Evolutionary conservation across 2,113 vertebrate species (phyloP).

Genomic region (Cichladusa arquata): DNA sequence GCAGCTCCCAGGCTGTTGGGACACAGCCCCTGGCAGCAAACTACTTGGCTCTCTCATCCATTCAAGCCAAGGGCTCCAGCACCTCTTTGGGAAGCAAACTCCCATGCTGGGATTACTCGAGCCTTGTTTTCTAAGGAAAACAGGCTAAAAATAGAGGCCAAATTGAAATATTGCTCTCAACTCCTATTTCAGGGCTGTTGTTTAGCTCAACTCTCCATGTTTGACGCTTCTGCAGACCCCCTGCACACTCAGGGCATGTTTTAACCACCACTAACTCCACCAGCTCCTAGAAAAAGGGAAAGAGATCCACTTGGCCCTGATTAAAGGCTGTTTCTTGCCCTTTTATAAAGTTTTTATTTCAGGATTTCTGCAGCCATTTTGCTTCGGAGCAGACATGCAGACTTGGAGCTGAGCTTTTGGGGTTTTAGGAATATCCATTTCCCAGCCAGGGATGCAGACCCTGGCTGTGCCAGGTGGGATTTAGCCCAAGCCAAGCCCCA

Average conservation of each 20-base stretch:
- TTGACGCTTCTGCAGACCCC: too few species aligned
- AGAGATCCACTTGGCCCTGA: accelerated
- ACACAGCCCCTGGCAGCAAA: background rate
- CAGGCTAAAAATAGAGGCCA: background rate
- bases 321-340: background rate
- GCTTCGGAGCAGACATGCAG: background rate
- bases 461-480: background rate
- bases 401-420: background rate
- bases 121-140: background rate
- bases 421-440: background rate
- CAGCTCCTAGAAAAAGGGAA: background rate
- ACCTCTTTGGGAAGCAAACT: background rate
- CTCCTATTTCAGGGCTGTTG: background rate
- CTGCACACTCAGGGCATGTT: accelerated
- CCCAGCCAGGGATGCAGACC: background rate
- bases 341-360: background rate
- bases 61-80: accelerated
- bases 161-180: background rate
- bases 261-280: background rate
- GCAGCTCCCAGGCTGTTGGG: accelerated
- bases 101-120: accelerated
- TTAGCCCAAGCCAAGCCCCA: background rate
- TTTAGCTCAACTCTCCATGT: accelerated
- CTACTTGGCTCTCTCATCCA: accelerated
- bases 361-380: background rate